phyloP scores from a whole-genome alignment of 2,113 vertebrate species.

The Brienomyrus longianalis region DNA sequence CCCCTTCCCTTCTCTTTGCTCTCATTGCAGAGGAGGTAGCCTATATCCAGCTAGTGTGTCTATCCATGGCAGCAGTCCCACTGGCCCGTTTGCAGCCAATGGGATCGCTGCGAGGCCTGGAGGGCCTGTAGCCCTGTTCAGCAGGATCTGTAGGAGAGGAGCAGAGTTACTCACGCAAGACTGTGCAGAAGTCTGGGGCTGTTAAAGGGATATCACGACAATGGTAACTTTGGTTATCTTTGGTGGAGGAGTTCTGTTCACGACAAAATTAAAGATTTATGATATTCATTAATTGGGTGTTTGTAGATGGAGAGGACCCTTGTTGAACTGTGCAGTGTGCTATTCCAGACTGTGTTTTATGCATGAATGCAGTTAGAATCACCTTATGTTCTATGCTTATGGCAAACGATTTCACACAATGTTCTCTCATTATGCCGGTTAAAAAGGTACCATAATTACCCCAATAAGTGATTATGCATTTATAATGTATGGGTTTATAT shows the following conservation, averaged over 20 bases:
- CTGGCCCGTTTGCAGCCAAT: neutral
- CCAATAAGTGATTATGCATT: neutral
- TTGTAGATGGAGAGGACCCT: neutral
- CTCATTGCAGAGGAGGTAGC: constrained; percentile 9
- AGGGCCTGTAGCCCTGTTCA: neutral
- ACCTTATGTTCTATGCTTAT: neutral
- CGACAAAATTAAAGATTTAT: neutral
- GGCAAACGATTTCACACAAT: neutral
- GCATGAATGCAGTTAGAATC: neutral
- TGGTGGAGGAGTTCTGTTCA: neutral
- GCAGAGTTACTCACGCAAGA: neutral
- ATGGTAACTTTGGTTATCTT: neutral
- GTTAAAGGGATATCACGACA: neutral
- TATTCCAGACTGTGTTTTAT: neutral
- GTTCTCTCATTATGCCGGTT: neutral
- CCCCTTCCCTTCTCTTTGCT: neutral
- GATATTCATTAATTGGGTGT: neutral
- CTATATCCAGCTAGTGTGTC: neutral
- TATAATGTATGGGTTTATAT: neutral
- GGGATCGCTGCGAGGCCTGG: neutral
- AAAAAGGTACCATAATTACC: neutral
- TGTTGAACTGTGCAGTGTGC: neutral
- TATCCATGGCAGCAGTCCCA: constrained; percentile 4
- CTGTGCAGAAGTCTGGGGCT: neutral
- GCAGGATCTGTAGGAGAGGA: neutral